A percentile compares a stretch with the other conserved stretches of the same genome.
These are phyloP conservation scores for Lordiphosa collinella DNA, from an alignment of 1,140 invertebrate genomes.

Conservation along the genomic window DNA sequence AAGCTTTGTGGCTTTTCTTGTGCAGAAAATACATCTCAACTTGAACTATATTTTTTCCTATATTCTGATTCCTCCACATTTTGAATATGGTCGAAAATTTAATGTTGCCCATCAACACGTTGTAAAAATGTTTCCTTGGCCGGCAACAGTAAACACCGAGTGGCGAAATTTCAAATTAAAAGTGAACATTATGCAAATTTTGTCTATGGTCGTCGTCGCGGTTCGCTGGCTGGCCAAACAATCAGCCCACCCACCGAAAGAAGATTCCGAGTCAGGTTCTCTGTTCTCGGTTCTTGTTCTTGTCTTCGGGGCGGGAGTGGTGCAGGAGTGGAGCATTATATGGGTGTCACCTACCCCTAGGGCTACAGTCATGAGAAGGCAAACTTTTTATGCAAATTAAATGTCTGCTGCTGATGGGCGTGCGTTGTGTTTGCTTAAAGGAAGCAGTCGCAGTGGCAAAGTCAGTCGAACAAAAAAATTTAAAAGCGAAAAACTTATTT, in stretches of 20 bases:
- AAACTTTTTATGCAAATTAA: conserved; percentile 75
- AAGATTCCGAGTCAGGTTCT: not conserved
- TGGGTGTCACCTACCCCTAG: conserved; percentile 39
- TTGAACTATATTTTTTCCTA: too few species aligned
- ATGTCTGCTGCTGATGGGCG: conserved; percentile 68
- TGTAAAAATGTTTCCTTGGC: conserved; percentile 54
- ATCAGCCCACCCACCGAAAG: conserved; percentile 54
- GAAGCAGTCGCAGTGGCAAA: conserved; percentile 14
- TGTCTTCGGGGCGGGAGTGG: not conserved
- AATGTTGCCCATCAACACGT: conserved; percentile 71
- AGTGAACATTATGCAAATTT: conserved; percentile 74
- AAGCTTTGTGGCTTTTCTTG: too few species aligned
- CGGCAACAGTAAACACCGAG: conserved; percentile 51
- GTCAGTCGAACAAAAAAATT: conserved; percentile 2
- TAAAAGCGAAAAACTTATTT: conserved; percentile 37
- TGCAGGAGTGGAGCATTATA: conserved; percentile 10
- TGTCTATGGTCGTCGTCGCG: conserved; percentile 59
- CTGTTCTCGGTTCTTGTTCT: not conserved
- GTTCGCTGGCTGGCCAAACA: conserved; percentile 65
- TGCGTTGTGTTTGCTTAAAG: conserved; percentile 69
- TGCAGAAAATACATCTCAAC: too few species aligned
- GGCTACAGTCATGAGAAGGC: conserved; percentile 31
- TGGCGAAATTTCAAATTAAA: conserved; percentile 75
- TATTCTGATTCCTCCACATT: too few species aligned
- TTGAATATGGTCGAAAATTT: conserved; percentile 29